A percentile compares a stretch with the other conserved stretches of the same genome.
Conservation (phyloP, 2,888 invertebrate species). For the Andrena flavipes region DNA sequence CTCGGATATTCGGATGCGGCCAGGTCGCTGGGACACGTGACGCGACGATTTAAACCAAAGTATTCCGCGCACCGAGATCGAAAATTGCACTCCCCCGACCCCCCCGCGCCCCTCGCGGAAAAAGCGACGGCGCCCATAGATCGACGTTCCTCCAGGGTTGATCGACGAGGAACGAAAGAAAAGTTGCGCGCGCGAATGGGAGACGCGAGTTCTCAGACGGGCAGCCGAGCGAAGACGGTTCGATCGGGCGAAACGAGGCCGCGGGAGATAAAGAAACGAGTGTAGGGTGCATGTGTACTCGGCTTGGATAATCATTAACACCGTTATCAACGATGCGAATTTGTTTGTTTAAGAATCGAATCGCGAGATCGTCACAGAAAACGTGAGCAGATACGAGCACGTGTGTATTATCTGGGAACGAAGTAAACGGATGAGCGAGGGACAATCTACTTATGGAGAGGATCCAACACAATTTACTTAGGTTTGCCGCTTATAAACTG, state of each 20-base stretch:
- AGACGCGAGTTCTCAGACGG: neutral
- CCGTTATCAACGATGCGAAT: too few relatives aligned
- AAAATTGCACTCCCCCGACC: neutral
- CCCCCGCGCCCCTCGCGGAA: too few relatives aligned
- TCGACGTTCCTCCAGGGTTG: neutral
- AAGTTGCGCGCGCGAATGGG: slow-evolving; percentile 8
- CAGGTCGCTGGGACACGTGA: slow-evolving; percentile 25
- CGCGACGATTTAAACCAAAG: slow-evolving; percentile 36
- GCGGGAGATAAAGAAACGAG: neutral
- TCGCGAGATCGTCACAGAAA: too few relatives aligned
- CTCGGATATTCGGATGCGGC: slow-evolving; percentile 44
- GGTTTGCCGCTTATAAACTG: too few relatives aligned
- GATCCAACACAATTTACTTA: too few relatives aligned
- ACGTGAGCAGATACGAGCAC: too few relatives aligned
- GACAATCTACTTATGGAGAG: too few relatives aligned
- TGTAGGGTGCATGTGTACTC: too few relatives aligned
- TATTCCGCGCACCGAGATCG: neutral
- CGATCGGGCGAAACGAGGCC: neutral
- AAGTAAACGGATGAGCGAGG: too few relatives aligned
- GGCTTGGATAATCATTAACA: too few relatives aligned
- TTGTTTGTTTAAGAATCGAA: too few relatives aligned
- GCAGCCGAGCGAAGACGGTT: neutral
- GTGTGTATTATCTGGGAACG: too few relatives aligned
- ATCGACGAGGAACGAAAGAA: slow-evolving; percentile 1
- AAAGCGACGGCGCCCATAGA: neutral